A percentile compares a stretch with the other conserved stretches of the same genome.
Conservation (phyloP, 2,888 invertebrate species). For the Neoascia interrupta region DNA sequence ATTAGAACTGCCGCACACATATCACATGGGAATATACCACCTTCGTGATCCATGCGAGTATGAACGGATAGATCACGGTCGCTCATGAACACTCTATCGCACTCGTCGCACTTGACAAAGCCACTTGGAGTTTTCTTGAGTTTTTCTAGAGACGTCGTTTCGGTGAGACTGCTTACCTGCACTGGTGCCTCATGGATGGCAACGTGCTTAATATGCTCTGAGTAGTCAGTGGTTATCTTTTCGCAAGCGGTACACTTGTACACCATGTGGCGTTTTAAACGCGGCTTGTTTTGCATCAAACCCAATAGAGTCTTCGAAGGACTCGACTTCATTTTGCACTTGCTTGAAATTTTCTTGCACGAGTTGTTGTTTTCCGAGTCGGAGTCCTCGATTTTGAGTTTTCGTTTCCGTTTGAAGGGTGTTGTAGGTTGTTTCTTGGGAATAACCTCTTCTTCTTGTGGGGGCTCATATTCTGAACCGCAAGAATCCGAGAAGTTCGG, state of each 20-base stretch:
- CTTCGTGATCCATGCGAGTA: slow-evolving; percentile 43
- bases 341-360: background rate
- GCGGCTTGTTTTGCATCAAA: slow-evolving; percentile 19
- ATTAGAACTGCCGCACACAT: slow-evolving; percentile 39
- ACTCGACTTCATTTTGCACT: slow-evolving; percentile 2
- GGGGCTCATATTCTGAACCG: slow-evolving; percentile 34
- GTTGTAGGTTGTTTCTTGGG: background rate
- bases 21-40: slow-evolving; percentile 31
- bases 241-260: slow-evolving; percentile 63
- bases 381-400: background rate
- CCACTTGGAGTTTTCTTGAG: slow-evolving; percentile 46
- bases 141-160: slow-evolving; percentile 37
- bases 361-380: slow-evolving; percentile 31
- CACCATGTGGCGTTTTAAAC: slow-evolving; percentile 36
- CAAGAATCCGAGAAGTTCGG: slow-evolving; percentile 9
- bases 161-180: slow-evolving; percentile 59
- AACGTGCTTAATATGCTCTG: slow-evolving; percentile 61
- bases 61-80: slow-evolving; percentile 45
- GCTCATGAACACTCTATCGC: slow-evolving; percentile 45
- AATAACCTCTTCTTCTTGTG: background rate
- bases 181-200: slow-evolving; percentile 44
- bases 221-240: slow-evolving; percentile 48
- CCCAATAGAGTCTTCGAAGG: background rate
- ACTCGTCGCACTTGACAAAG: slow-evolving; percentile 52
- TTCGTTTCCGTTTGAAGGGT: background rate